These are phyloP conservation scores for Rhincodon typus DNA, from an alignment of 2,797 vertebrate species.

Conservation along the genomic window DNA sequence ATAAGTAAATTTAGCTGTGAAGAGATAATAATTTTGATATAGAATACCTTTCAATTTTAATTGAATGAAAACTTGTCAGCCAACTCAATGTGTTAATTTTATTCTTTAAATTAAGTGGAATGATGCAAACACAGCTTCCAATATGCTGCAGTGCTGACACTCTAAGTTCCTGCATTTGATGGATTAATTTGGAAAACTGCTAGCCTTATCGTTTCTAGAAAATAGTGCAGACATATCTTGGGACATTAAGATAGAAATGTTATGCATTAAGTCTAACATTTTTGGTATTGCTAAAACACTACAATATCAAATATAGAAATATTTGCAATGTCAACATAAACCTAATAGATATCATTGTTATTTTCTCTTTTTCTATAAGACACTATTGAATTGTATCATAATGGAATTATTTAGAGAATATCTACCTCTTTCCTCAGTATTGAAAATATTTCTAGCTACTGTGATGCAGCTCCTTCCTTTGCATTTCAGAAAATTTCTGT, in stretches of 20 bases:
- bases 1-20: not conserved
- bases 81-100: not conserved
- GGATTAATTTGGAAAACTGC: not conserved
- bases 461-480: not conserved
- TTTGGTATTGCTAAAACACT: not conserved
- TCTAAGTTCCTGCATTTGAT: not conserved
- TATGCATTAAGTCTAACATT: not conserved
- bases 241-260: not conserved
- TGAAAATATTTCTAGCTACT: not conserved
- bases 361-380: not conserved
- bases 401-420: not conserved
- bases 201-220: not conserved
- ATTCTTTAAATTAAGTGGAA: not conserved
- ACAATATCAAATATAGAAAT: not conserved
- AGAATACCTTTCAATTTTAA: not conserved
- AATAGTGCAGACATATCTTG: no score
- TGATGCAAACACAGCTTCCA: not conserved
- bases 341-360: not conserved
- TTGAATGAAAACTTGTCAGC: not conserved
- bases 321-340: not conserved
- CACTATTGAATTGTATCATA: not conserved
- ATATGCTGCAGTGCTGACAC: not conserved
- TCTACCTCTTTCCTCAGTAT: not conserved
- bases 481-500: not conserved
- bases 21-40: not conserved